A percentile compares a stretch with the other conserved stretches of the same genome.
These are phyloP conservation scores for Brienomyrus brachyistius DNA, from an alignment of 2,113 vertebrate genomes.

Conservation along the genomic window DNA sequence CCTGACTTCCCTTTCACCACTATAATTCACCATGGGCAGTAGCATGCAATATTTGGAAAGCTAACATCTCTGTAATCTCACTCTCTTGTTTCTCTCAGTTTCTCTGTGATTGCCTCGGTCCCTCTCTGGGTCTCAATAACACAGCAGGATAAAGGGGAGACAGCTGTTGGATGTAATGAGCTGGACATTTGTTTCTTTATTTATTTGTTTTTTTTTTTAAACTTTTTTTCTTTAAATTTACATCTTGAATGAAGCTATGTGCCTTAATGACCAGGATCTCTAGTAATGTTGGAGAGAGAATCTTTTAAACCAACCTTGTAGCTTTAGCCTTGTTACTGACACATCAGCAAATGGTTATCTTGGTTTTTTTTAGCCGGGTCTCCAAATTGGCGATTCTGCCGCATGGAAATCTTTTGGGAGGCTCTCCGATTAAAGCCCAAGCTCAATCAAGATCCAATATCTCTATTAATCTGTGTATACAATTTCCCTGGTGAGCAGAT, in stretches of 20 bases:
- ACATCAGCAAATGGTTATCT: background rate
- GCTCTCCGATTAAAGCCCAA: background rate
- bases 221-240: background rate
- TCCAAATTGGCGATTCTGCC: background rate
- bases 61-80: background rate
- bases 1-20: background rate
- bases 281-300: background rate
- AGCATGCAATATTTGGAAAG: background rate
- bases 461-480: constrained; percentile 19
- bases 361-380: background rate
- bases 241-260: background rate
- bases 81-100: background rate
- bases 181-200: background rate
- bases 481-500: constrained; percentile 11
- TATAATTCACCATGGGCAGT: background rate
- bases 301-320: background rate
- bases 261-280: background rate
- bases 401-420: background rate
- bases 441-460: constrained; percentile 24
- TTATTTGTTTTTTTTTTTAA: background rate
- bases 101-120: background rate
- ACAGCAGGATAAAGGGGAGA: background rate
- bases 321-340: background rate
- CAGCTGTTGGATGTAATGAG: background rate
- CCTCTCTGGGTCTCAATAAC: background rate